Evolutionary conservation across 1,140 invertebrate genomes (phyloP).

Genomic region (Agrilus planipennis): DNA sequence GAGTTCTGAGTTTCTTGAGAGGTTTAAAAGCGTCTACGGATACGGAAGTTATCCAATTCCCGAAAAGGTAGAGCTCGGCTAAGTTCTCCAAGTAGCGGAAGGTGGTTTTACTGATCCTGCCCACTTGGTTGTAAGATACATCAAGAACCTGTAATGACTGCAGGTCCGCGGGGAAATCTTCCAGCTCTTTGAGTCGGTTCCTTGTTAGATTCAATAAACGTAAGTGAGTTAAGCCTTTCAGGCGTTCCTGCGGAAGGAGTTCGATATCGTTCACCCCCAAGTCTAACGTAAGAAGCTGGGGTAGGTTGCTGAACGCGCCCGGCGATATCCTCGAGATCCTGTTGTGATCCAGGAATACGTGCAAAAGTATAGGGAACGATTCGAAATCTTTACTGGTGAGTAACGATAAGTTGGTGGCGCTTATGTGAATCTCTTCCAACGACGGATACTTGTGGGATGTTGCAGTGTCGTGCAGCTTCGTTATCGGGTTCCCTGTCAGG

Average conservation of each 20-base stretch:
- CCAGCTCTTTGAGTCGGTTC: constrained; percentile 69
- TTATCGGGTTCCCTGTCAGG: constrained; percentile 69
- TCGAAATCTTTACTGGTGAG: constrained; percentile 81
- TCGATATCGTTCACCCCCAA: constrained; percentile 75
- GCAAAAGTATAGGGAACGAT: constrained; percentile 66
- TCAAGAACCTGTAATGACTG: constrained; percentile 66
- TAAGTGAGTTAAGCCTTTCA: constrained; percentile 63
- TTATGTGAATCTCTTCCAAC: constrained; percentile 69
- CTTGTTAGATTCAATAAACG: constrained; percentile 68
- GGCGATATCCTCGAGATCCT: constrained; percentile 70
- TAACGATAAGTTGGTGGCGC: constrained; percentile 70
- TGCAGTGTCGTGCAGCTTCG: constrained; percentile 53
- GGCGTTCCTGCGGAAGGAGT: constrained; percentile 69
- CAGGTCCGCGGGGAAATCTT: constrained; percentile 70
- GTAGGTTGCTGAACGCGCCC: constrained; percentile 66
- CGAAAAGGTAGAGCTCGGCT: constrained; percentile 63
- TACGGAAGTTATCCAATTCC: constrained; percentile 70
- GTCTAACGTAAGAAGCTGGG: constrained; percentile 66
- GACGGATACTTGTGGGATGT: constrained; percentile 52
- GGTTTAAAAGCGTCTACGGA: constrained; percentile 67
- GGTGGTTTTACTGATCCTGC: constrained; percentile 58
- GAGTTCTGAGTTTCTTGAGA: constrained; percentile 62
- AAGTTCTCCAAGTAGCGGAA: constrained; percentile 64
- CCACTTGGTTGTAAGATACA: constrained; percentile 72
- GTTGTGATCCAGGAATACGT: constrained; percentile 62